Evolutionary conservation across 2,113 vertebrate species (phyloP).

Genomic region (Camelus dromedarius): DNA sequence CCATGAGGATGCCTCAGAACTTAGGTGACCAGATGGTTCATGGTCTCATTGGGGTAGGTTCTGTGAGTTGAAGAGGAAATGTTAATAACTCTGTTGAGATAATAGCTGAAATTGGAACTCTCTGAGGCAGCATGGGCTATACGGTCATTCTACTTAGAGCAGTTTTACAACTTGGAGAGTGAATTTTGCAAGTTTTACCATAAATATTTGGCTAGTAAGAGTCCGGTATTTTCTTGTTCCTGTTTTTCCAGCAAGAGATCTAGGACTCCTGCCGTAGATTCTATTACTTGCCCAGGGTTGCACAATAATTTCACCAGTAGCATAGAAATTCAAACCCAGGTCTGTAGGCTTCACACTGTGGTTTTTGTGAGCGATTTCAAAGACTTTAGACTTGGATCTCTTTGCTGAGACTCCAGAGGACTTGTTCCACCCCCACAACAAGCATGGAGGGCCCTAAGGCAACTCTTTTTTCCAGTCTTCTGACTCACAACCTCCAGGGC

Average conservation of each 20-base stretch:
- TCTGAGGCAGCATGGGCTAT: not conserved
- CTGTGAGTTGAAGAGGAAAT: not conserved
- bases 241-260: not conserved
- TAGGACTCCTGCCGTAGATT: not conserved
- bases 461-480: not conserved
- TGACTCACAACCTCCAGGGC: not conserved
- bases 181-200: not conserved
- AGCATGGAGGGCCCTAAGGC: not conserved
- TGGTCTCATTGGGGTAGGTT: not conserved
- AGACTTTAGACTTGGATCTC: not conserved
- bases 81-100: not conserved
- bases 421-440: not conserved
- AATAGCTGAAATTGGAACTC: not conserved
- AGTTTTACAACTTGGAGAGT: not conserved
- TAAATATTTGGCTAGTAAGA: not conserved
- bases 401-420: not conserved
- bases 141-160: not conserved
- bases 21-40: too few relatives aligned
- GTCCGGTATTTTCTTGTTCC: not conserved
- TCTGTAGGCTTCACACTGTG: fast-evolving
- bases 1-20: not conserved
- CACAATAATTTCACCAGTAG: not conserved
- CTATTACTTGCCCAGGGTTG: not conserved
- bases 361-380: not conserved
- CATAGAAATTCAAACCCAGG: not conserved